phyloP scores from a whole-genome alignment of 2,797 vertebrate genomes.

The Hippocampus kuda region DNA sequence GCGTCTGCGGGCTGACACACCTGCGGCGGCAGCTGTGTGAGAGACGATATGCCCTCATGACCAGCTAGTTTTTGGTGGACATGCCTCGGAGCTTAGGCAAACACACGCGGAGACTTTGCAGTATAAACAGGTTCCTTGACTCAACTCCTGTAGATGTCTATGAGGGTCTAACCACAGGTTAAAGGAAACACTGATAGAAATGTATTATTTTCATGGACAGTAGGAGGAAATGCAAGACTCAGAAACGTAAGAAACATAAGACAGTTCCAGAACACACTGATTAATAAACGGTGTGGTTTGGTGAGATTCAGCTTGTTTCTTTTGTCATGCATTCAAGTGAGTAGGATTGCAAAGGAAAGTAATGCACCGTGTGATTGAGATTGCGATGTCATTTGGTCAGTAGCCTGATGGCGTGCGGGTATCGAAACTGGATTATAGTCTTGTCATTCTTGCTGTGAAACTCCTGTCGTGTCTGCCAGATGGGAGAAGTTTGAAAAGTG shows the following conservation, averaged over 20 bases:
- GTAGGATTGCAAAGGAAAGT: too few species aligned
- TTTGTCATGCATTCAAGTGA: too few species aligned
- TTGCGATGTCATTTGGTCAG: too few species aligned
- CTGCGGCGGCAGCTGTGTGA: constrained; percentile 51
- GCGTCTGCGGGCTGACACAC: constrained; percentile 55
- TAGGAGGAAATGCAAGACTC: neutral
- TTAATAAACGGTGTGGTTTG: too few species aligned
- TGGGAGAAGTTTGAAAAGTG: too few species aligned
- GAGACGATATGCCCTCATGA: constrained; percentile 58
- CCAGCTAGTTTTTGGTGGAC: constrained; percentile 41
- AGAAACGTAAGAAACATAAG: too few species aligned
- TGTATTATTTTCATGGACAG: neutral
- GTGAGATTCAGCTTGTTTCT: too few species aligned
- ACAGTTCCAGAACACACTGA: neutral
- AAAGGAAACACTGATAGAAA: neutral
- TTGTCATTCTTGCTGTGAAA: too few species aligned
- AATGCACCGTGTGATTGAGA: too few species aligned
- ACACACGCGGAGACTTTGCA: constrained; percentile 43
- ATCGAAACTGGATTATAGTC: too few species aligned
- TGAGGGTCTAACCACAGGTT: neutral
- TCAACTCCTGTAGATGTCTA: constrained; percentile 15
- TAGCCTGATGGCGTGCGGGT: too few species aligned
- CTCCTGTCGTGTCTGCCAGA: too few species aligned
- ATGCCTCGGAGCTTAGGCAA: constrained; percentile 50
- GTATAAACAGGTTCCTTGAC: constrained; percentile 28